Evolutionary conservation across 2,113 vertebrate genomes (phyloP).

Genomic region (Plecturocebus donacophilus): DNA sequence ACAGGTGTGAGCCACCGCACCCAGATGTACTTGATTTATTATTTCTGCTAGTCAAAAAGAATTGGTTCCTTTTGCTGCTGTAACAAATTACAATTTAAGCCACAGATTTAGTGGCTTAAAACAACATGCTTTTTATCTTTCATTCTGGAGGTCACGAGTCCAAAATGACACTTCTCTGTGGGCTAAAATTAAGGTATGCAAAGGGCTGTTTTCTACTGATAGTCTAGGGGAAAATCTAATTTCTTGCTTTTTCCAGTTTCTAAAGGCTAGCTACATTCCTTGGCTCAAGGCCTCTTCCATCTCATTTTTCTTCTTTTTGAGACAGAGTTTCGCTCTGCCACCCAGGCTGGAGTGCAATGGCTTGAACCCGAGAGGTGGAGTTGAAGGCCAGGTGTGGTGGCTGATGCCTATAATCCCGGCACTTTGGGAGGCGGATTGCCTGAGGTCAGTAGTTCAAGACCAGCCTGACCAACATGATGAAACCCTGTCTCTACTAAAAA

Average conservation of each 20-base stretch:
- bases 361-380: too few relatives aligned
- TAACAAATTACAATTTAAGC: neutral
- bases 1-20: too few relatives aligned
- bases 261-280: neutral
- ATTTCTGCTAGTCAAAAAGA: conserved; percentile 17
- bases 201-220: neutral
- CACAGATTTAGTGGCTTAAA: neutral
- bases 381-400: too few relatives aligned
- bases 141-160: neutral
- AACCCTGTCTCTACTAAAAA: too few relatives aligned
- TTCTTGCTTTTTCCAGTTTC: neutral
- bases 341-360: too few relatives aligned
- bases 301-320: neutral
- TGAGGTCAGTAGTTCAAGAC: neutral
- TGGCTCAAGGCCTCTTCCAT: neutral
- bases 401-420: neutral
- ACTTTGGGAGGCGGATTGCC: neutral
- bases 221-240: neutral
- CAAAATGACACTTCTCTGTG: neutral
- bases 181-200: neutral
- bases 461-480: neutral
- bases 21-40: neutral
- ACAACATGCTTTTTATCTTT: neutral
- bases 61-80: neutral
- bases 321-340: too few relatives aligned